A percentile compares a stretch with the other conserved stretches of the same genome.
These are phyloP conservation scores for Madoqua kirkii DNA, from an alignment of 2,113 vertebrate genomes.

Conservation along the genomic window DNA sequence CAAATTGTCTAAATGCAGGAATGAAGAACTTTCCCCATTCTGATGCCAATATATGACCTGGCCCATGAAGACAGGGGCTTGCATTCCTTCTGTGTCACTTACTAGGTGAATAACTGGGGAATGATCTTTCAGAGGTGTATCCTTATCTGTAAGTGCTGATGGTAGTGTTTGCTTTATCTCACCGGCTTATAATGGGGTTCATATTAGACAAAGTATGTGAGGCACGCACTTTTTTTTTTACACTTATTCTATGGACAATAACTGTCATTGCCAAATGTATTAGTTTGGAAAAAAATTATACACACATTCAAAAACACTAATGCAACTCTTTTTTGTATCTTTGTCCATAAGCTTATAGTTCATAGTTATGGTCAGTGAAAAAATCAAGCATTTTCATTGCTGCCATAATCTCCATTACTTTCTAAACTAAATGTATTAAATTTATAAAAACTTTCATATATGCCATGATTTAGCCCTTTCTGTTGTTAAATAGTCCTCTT, in stretches of 20 bases:
- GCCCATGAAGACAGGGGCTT: neutral
- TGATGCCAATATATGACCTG: neutral
- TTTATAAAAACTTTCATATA: neutral
- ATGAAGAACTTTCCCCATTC: neutral
- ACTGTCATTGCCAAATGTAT: neutral
- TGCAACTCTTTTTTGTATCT: neutral
- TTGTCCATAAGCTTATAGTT: neutral
- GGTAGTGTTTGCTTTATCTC: neutral
- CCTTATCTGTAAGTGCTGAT: neutral
- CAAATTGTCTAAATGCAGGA: neutral
- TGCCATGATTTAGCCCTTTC: neutral
- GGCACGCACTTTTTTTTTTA: neutral
- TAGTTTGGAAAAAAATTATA: neutral
- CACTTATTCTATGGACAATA: neutral
- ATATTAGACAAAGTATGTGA: neutral
- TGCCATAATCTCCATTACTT: neutral
- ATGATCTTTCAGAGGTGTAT: neutral
- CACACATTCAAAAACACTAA: neutral
- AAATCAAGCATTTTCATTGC: neutral
- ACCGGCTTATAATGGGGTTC: neutral
- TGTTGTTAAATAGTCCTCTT: neutral
- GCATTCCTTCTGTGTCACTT: neutral
- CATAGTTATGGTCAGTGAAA: neutral
- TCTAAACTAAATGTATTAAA: neutral
- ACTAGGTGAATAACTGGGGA: neutral